phyloP scores from a whole-genome alignment of 2,888 invertebrate species.

The Mesorhabditis spiculigera region DNA sequence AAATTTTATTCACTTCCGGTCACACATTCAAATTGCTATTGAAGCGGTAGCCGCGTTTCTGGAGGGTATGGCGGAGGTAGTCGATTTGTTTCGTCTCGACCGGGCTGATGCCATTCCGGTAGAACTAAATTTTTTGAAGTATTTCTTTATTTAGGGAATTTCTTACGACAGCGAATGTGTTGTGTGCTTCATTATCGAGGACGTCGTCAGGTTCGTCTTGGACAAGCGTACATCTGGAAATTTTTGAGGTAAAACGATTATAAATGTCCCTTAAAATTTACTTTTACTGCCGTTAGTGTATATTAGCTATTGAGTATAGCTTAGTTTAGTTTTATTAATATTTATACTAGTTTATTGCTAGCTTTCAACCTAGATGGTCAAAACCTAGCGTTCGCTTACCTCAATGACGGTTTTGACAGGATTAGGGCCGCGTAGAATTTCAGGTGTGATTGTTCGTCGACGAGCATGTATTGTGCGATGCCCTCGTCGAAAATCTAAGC shows the following conservation, averaged over 20 bases:
- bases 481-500: conserved; percentile 53
- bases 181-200: conserved; percentile 32
- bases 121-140: conserved; percentile 8
- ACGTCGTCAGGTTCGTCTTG: conserved; percentile 43
- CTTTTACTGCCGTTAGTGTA: neutral
- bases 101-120: neutral
- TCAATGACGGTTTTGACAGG: conserved; percentile 38
- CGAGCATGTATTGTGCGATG: conserved; percentile 53
- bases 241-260: no score
- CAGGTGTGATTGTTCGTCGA: conserved; percentile 47
- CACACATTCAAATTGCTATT: neutral
- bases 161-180: neutral
- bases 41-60: conserved; percentile 42
- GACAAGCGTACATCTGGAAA: conserved; percentile 34
- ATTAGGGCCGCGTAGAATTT: conserved; percentile 49
- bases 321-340: neutral
- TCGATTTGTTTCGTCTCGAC: conserved; percentile 21
- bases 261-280: no score
- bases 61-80: conserved; percentile 26
- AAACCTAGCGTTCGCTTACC: conserved; percentile 3
- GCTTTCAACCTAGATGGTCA: neutral
- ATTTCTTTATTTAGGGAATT: conserved; percentile 3
- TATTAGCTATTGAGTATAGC: neutral
- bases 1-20: no score
- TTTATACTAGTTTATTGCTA: neutral